These are phyloP conservation scores for Hesperophylax magnus DNA, from an alignment of 1,140 invertebrate genomes.

Conservation along the genomic window DNA sequence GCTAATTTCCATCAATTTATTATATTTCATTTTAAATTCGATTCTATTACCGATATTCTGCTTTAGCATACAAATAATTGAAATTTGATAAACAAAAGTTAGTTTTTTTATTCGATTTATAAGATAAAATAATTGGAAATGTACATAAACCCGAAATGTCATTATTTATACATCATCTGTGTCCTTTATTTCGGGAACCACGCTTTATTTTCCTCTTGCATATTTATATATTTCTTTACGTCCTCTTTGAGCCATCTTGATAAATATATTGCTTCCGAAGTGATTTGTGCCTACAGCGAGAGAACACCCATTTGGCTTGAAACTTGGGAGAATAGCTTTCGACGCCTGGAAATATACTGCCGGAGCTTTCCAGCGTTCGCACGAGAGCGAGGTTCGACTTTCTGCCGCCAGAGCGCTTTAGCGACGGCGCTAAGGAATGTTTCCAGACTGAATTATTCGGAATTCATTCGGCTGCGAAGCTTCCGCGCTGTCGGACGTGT, in stretches of 20 bases:
- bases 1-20: too few relatives aligned
- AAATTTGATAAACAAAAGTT: too few relatives aligned
- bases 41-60: too few relatives aligned
- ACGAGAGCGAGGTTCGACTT: slow-evolving; percentile 24
- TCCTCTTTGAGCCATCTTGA: slow-evolving; percentile 32
- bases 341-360: slow-evolving; percentile 34
- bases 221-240: slow-evolving; percentile 6
- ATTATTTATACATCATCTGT: neutral
- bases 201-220: neutral
- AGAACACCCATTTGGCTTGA: slow-evolving; percentile 34
- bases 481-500: slow-evolving; percentile 9
- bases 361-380: slow-evolving; percentile 6
- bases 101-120: too few relatives aligned
- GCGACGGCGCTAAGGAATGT: slow-evolving; percentile 17
- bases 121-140: too few relatives aligned
- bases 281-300: slow-evolving; percentile 21
- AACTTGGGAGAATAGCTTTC: slow-evolving; percentile 43
- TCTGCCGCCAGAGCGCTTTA: slow-evolving; percentile 28
- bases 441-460: neutral
- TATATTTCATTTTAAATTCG: too few relatives aligned
- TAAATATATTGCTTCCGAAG: slow-evolving; percentile 33
- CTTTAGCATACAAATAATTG: too few relatives aligned
- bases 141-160: neutral
- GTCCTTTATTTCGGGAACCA: neutral
- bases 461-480: slow-evolving; percentile 22